Evolutionary conservation across 2,888 invertebrate species (phyloP), one percentile per base, ranked within the genome.

Genomic region (Himalopsyche anomala): DNA sequence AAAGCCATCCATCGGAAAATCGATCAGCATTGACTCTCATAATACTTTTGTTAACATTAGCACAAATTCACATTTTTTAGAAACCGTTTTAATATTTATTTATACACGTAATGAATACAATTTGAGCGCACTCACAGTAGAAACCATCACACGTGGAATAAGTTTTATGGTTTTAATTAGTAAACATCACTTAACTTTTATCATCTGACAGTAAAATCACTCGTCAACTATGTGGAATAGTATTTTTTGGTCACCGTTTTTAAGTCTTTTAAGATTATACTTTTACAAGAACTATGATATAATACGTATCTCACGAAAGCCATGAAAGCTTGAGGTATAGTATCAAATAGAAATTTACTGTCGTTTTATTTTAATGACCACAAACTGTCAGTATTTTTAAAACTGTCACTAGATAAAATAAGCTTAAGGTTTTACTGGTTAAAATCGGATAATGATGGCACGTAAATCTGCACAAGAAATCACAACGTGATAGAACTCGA

Each of bases 61-160:
- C 62, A 62, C 62, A 2, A 62, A 19, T 62, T 62, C 62, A 62
- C 62, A 62, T 62, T 9, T 62, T 62, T 62, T 62, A 19, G 51
- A 19, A 62, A 4, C 62, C 62, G 62, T 62, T 62, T 62, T 17
- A 51, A 62, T 62, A 62, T 62, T 62, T 62, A 62, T 19, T 62
- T 19, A 62, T 19, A 19, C 62, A 62, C 19, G 5, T 1, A 19
- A 62, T 4, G 5, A 3, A 62, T 62, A 6, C 0, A 62, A 19
- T 62, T 56, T 12, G 2, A 62, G 28, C 62, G 11, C 19, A 62
- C n/a, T 19, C 19, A 19, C 19, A 9, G 62, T 62, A 62, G 8
- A n/a, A 19, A 19, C 28, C n/a, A 62, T 28, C 62, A 62, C n/a
- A 62, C 8, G 28, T 28, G 28, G 9, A 62, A 19, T 28, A 62